Evolutionary conservation across 92 coral and sea anemone species (phyloP), one percentile per base, ranked within the genome.

Genomic region (Epizoanthus rinbou): DNA sequence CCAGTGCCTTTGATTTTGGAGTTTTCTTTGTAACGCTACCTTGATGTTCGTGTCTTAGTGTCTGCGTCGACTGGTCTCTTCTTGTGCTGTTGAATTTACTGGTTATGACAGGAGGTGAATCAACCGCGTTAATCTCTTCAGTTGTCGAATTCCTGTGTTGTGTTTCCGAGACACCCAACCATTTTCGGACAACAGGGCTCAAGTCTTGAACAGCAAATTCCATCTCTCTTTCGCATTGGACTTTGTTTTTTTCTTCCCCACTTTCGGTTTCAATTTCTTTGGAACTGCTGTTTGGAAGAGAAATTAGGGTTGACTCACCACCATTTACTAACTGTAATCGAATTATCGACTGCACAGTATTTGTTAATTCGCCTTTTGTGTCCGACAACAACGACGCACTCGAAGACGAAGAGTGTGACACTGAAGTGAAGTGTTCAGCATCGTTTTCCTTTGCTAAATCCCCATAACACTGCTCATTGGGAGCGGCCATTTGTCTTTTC

Each of bases 261-360:
- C n/a, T 7, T 37, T 13, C 25, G 35, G 54, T 76, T 35, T 19
- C 57, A 14, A 39, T 23, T n/a, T 76, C 81, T 25, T 45, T 59
- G 4, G 62, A 33, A 35, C n/a, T 15, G 6, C 14, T 59, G 15
- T 76, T 76, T 76, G 81, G 43, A 4, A 16, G 13, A 76, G 68
- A 17, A n/a, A 64, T 53, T 37, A 72, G 19, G 37, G 57, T 19
- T 11, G 71, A 25, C 57, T 84, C 39, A 68, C 54, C 41, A 63
- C 53, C 75, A 19, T 78, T 71, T 35, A 63, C 88, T 43, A 57
- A 33, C 9, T 64, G 81, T 79, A 79, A 79, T 33, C 53, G 75
- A 33, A 71, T 80, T 76, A 84, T 76, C 64, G 69, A 58, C 31
- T 13, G 69, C 22, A 35, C 37, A 76, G 68, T 57, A 16, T 47